Evolutionary conservation across 2,797 vertebrate species (phyloP), one percentile per base, ranked within the genome.

Genomic region (Discoglossus pictus): DNA sequence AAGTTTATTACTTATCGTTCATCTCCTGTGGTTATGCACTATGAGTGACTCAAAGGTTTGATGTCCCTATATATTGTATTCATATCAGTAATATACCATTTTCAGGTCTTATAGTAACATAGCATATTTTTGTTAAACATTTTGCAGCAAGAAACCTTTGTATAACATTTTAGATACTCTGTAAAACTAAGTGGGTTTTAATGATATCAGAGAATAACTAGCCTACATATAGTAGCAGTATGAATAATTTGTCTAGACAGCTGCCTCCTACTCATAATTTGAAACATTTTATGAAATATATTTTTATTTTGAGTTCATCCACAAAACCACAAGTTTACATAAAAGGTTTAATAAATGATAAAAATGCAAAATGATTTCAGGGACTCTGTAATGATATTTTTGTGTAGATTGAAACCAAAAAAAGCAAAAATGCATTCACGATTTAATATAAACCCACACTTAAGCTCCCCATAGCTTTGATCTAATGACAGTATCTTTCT

Each of bases 211-310:
- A 34, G 16, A 53, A 53, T 23, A 11, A 38, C 6, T 35, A 8
- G 18, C 35, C 18, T 11, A 55, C 7, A 44, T 4, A 47, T 20
- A 54, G 23, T 21, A 39, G 31, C 27, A 47, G 2, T 56, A 58
- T 40, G 36, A 47, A 47, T 39, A 39, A 46, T 47, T 39, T 54
- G 67, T 55, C 67, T 69, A 69, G 67, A 69, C 67, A 62, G 25
- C 13, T 47, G 23, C 7, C 59, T 69, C 67, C 67, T 48, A 69
- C 67, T 54, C 51, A 39, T 25, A 34, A 15, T 35, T 12, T 15
- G n/a, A n/a, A 40, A 40, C 39, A 15, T 4, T 40, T 40, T 1
- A 5, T 40, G n/a, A n/a, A n/a, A n/a, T n/a, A n/a, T n/a, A n/a
- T n/a, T n/a, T n/a, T n/a, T n/a, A n/a, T n/a, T n/a, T n/a, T n/a